Base-by-base conservation (phyloP, 2,113 vertebrate species). In the Falco punctatus region DNA sequence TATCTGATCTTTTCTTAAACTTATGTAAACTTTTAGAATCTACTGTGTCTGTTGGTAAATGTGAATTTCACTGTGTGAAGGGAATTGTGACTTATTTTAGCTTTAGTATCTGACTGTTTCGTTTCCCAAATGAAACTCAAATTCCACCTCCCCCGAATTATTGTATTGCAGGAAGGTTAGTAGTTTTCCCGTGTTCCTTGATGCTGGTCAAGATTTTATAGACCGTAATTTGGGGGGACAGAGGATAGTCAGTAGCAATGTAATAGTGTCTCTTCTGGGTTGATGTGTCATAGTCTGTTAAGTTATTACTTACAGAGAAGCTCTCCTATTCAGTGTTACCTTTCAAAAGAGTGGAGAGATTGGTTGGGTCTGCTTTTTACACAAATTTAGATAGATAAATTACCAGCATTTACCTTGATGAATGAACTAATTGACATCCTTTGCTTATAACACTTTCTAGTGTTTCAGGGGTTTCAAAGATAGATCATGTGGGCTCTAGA, bases 401-500 rank as follows among this genome's bases (percentile, higher is more conserved):
- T 86, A 62, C 23, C 40, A 72, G 9, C 32, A 20, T 90, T 94
- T 95, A 69, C 40, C 10, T 86, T n/a, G 16, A 84, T 28, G n/a
- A 80, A 55, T 71, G 1, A 64, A 49, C 77, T 71, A 15, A 54
- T 35, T 82, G 15, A 24, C 28, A 51, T 67, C 30, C 8, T 82
- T 30, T 66, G 10, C 49, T 86, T 58, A 13, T 69, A 70, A 54
- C 18, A 58, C 46, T 58, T 77, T 7, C 2, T 82, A 57, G 46
- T 21, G 17, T 65, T 92, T 84, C 46, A 81, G 1, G 20, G 52
- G 12, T 92, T 88, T 81, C 48, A 88, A 86, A 52, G 40, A 58
- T 17, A 77, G 4, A 24, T 67, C 18, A 5, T 77, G 14, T 0
- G 0, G 81, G 23, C 6, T 83, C 28, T 88, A 8, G 2, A 81